Conservation (phyloP, 2,888 invertebrate species). For the Cinara cedri region DNA sequence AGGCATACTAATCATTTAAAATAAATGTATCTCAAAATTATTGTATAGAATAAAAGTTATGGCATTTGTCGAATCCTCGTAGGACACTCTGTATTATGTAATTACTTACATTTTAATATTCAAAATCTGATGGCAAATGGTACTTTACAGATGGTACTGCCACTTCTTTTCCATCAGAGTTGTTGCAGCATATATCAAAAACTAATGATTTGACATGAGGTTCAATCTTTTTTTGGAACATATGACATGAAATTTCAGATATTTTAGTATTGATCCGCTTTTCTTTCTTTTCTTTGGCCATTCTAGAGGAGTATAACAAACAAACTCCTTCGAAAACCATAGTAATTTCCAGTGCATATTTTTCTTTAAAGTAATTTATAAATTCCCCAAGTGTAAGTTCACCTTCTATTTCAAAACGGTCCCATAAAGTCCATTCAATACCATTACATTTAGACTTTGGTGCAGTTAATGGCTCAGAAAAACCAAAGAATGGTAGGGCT, state of each 20-base stretch:
- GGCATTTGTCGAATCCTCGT: no score
- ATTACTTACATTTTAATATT: constrained; percentile 48
- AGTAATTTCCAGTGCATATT: constrained; percentile 89
- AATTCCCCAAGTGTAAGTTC: constrained; percentile 89
- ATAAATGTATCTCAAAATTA: no score
- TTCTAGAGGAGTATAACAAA: constrained; percentile 98
- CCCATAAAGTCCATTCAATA: constrained; percentile 96
- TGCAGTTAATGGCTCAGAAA: constrained; percentile 91
- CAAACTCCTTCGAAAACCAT: constrained; percentile 99
- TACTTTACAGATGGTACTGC: constrained; percentile 98
- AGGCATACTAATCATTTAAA: no score
- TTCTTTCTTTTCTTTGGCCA: constrained; percentile 85
- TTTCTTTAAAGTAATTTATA: constrained; percentile 88
- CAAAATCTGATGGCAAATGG: constrained; percentile 68
- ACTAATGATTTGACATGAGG: constrained; percentile 91
- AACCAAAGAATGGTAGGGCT: constrained; percentile 94
- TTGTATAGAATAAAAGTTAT: no score
- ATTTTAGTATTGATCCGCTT: constrained; percentile 83
- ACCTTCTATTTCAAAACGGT: constrained; percentile 86
- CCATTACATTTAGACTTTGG: constrained; percentile 87
- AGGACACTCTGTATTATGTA: no score
- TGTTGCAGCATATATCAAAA: constrained; percentile 96
- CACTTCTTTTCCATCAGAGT: constrained; percentile 90
- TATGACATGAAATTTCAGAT: constrained; percentile 82
- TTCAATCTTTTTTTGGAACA: constrained; percentile 92